These are phyloP conservation scores for Microplitis deprimator DNA, from an alignment of 2,888 invertebrate species.

Conservation along the genomic window DNA sequence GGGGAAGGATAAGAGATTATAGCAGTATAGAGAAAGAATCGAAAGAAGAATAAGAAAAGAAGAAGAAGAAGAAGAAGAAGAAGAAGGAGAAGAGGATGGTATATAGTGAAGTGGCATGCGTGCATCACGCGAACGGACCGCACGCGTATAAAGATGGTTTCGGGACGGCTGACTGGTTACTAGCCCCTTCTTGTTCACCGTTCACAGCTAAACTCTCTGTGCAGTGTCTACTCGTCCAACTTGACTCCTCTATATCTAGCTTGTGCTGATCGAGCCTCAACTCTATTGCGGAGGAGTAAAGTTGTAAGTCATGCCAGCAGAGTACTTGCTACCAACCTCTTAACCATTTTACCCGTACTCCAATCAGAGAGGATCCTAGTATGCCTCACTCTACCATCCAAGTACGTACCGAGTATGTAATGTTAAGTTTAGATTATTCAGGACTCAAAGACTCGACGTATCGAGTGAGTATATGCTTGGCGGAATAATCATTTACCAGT, in stretches of 20 bases:
- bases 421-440: neutral
- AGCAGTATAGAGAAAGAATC: conserved; percentile 30
- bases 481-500: conserved; percentile 12
- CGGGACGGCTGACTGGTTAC: conserved; percentile 41
- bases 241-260: conserved; percentile 14
- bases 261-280: neutral
- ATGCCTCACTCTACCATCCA: conserved; percentile 3
- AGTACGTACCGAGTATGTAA: neutral
- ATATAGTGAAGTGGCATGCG: conserved; percentile 55
- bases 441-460: no score
- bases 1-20: conserved; percentile 23
- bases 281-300: conserved; percentile 12
- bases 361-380: neutral
- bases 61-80: conserved; percentile 18
- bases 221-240: neutral
- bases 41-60: conserved; percentile 27
- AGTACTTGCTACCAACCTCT: conserved; percentile 21
- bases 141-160: conserved; percentile 66
- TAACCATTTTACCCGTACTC: conserved; percentile 21
- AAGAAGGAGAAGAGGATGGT: conserved; percentile 38
- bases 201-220: neutral
- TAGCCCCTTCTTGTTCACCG: conserved; percentile 20
- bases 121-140: conserved; percentile 66
- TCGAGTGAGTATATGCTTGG: no score
- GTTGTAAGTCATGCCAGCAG: conserved; percentile 20